phyloP scores from a whole-genome alignment of 2,113 vertebrate species.

The Cebus imitator region DNA sequence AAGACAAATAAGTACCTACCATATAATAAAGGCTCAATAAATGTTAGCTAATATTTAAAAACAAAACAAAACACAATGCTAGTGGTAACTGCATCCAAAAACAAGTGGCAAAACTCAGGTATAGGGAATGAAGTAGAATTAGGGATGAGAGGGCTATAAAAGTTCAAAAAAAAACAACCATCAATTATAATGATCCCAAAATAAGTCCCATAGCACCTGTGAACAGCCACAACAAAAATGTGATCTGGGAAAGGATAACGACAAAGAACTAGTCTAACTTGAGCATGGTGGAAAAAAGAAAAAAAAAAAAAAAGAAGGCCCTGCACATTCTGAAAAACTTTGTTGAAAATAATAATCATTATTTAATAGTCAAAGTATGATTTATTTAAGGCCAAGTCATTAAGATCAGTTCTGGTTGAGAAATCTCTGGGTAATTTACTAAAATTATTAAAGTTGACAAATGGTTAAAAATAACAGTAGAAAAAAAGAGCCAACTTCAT shows the following conservation, averaged over 20 bases:
- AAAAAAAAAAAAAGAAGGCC: not conserved
- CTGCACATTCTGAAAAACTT: not conserved
- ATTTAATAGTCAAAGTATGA: not conserved
- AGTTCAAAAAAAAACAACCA: not conserved
- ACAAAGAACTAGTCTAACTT: not conserved
- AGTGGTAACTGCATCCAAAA: not conserved
- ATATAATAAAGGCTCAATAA: not conserved
- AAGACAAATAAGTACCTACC: not conserved
- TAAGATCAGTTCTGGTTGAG: not conserved
- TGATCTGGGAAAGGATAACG: not conserved
- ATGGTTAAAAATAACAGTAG: not conserved
- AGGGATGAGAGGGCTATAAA: not conserved
- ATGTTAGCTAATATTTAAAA: not conserved
- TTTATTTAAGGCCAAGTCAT: not conserved
- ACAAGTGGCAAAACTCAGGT: not conserved
- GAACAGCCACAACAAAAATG: not conserved
- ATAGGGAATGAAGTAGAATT: not conserved
- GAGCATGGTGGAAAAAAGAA: not conserved
- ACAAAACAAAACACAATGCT: not conserved
- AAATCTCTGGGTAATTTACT: not conserved
- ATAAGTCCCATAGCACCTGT: not conserved
- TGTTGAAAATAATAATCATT: not conserved
- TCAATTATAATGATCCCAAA: not conserved
- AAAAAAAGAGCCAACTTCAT: constrained; percentile 1
- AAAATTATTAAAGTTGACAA: not conserved